phyloP scores from a whole-genome alignment of 1,140 invertebrate genomes.

The Sitobion miscanthi region DNA sequence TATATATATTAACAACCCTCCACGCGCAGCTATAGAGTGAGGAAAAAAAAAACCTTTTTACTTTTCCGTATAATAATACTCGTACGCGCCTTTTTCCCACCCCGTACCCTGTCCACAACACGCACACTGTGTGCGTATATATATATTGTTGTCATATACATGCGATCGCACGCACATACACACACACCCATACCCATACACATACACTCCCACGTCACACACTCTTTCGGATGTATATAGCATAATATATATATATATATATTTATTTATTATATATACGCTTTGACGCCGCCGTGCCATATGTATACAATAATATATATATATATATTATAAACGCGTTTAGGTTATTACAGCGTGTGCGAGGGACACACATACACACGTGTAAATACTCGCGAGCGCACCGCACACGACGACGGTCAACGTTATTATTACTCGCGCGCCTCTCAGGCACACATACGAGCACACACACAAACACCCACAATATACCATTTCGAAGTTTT shows the following conservation, averaged over 20 bases:
- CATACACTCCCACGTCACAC: neutral
- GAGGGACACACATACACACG: neutral
- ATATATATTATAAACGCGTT: neutral
- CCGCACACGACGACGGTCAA: constrained; percentile 40
- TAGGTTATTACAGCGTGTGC: neutral
- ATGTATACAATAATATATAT: neutral
- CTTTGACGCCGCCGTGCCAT: neutral
- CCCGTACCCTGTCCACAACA: too few relatives aligned
- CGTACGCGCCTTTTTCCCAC: neutral
- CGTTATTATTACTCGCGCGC: constrained; percentile 23
- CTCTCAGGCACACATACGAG: too few relatives aligned
- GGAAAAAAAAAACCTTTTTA: constrained; percentile 28
- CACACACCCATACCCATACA: neutral
- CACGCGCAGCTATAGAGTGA: neutral
- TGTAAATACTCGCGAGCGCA: neutral
- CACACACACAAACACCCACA: neutral
- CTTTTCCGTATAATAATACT: constrained; percentile 8
- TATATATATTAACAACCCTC: constrained; percentile 22
- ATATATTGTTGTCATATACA: neutral
- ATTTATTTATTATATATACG: neutral
- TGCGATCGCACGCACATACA: neutral
- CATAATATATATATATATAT: too few relatives aligned
- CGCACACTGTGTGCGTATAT: neutral
- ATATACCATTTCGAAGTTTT: constrained; percentile 15
- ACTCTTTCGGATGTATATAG: neutral